These are phyloP conservation scores for Berghia stephanieae DNA, from an alignment of 1,140 invertebrate species.

Conservation along the genomic window DNA sequence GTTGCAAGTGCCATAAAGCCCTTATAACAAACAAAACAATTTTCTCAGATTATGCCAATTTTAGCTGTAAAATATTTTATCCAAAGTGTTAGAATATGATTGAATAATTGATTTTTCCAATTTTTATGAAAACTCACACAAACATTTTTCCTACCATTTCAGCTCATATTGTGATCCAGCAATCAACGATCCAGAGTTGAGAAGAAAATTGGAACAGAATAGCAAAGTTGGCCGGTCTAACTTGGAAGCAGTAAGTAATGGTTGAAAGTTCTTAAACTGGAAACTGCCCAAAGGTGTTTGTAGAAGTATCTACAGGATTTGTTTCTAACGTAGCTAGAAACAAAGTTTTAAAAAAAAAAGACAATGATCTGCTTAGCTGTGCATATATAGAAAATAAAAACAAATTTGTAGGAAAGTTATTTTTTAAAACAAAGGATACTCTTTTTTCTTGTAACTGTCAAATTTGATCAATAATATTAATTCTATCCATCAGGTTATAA, in stretches of 20 bases:
- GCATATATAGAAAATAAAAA: not conserved
- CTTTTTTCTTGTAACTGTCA: not conserved
- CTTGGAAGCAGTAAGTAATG: conserved; percentile 53
- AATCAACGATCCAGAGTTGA: conserved; percentile 47
- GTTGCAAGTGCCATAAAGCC: too few species aligned
- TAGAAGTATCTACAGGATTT: not conserved
- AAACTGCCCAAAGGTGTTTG: not conserved
- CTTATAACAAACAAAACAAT: too few species aligned
- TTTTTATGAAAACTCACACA: too few species aligned
- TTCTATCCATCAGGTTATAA: conserved; percentile 40
- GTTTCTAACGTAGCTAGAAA: not conserved
- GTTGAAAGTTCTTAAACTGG: not conserved
- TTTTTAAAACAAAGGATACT: not conserved
- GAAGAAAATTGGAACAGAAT: conserved; percentile 54
- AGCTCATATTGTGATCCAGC: conserved; percentile 52
- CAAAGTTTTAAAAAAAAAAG: not conserved
- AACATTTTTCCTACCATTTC: not conserved
- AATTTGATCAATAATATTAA: not conserved
- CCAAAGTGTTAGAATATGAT: too few species aligned
- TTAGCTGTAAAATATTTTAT: too few species aligned
- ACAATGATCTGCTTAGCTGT: not conserved
- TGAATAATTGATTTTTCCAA: too few species aligned
- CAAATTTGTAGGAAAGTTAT: not conserved
- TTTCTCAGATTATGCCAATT: too few species aligned
- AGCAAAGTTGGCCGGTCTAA: conserved; percentile 44